Percentiles rank a stretch among this genome's conserved stretches.
These are phyloP conservation scores for Pygocentrus nattereri DNA, from an alignment of 2,797 vertebrate species.

Conservation along the genomic window DNA sequence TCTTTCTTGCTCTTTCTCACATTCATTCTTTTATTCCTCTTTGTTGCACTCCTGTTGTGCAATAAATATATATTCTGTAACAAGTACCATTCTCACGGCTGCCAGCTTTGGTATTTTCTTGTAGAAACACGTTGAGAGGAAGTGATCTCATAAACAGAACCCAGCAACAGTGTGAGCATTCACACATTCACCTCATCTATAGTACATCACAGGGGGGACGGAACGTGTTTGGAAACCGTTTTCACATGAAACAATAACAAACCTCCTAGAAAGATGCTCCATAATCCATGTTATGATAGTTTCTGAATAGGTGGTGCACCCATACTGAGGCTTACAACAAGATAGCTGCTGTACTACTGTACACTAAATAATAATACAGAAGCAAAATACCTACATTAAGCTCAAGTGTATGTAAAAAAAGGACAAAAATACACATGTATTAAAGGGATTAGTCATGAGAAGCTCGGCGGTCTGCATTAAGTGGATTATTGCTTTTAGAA, in stretches of 20 bases:
- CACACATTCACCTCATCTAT: conserved; percentile 42
- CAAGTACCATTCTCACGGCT: conserved; percentile 17
- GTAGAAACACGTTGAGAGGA: conserved; percentile 48
- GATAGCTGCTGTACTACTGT: neutral
- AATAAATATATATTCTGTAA: conserved; percentile 33
- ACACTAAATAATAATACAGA: neutral
- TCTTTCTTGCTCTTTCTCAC: conserved; percentile 33
- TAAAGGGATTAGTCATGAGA: neutral
- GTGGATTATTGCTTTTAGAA: neutral
- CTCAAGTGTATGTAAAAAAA: conserved; percentile 24
- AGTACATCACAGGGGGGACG: conserved; percentile 21
- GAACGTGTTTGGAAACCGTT: conserved; percentile 38
- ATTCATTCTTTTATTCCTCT: conserved; percentile 38
- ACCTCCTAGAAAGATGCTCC: neutral
- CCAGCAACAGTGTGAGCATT: conserved; percentile 51
- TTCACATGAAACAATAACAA: conserved; percentile 24
- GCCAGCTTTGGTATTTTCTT: conserved; percentile 28
- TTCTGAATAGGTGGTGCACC: neutral
- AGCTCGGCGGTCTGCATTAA: neutral
- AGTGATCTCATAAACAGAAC: conserved; percentile 56
- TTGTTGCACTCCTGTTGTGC: conserved; percentile 11
- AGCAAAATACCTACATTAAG: neutral
- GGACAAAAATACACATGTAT: neutral
- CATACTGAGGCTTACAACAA: neutral
- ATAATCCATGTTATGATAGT: neutral